These are phyloP conservation scores for Fabriciana adippe DNA, from an alignment of 2,888 invertebrate species.

Conservation along the genomic window DNA sequence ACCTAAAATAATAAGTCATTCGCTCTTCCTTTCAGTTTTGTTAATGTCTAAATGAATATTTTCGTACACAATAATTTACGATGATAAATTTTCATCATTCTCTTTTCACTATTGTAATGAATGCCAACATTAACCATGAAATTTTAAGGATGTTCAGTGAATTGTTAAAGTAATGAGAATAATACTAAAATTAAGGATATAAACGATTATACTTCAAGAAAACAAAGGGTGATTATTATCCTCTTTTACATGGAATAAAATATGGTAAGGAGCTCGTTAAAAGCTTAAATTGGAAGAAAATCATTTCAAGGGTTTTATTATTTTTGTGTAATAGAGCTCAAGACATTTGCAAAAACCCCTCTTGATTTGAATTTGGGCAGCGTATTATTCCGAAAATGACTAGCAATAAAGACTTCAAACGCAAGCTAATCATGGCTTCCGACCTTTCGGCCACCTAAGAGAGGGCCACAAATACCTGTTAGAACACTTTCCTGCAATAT, in stretches of 20 bases:
- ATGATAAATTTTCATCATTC: constrained; percentile 1
- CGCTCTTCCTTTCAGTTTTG: constrained; percentile 3
- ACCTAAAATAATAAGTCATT: no score
- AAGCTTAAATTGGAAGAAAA: constrained; percentile 40
- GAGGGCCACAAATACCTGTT: constrained; percentile 62
- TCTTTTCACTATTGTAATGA: constrained; percentile 14
- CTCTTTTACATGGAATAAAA: constrained; percentile 33
- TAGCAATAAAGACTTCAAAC: constrained; percentile 79
- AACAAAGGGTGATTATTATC: constrained; percentile 34
- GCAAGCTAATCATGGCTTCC: constrained; percentile 79
- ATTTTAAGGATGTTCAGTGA: constrained; percentile 19
- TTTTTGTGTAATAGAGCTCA: constrained; percentile 54
- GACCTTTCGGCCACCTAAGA: constrained; percentile 70
- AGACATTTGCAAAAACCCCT: constrained; percentile 62
- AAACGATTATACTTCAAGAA: constrained; percentile 28
- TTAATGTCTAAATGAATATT: neutral
- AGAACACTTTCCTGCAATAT: constrained; percentile 46
- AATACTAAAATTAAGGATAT: constrained; percentile 37
- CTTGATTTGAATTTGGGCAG: constrained; percentile 76
- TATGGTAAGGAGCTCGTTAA: constrained; percentile 27
- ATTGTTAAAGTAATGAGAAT: constrained; percentile 32
- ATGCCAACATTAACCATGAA: neutral
- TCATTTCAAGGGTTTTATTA: constrained; percentile 51
- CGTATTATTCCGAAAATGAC: constrained; percentile 75
- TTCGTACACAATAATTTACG: neutral